Evolutionary conservation across 2,113 vertebrate species (phyloP).

Genomic region (Oreochromis niloticus): DNA sequence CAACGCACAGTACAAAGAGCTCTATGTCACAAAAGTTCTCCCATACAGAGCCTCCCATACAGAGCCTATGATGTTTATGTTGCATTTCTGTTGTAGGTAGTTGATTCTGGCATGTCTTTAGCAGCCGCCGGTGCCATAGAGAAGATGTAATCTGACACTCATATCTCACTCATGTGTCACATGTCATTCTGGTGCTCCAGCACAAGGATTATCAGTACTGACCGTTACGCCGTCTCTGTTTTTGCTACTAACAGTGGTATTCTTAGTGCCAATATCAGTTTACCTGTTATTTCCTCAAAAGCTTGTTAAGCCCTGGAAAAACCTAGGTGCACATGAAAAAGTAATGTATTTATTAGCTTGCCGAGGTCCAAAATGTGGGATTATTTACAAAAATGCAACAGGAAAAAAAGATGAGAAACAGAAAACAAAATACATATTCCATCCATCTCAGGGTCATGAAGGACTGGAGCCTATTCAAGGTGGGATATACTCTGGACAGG

Average conservation of each 20-base stretch:
- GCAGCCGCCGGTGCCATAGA: background rate
- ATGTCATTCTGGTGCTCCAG: background rate
- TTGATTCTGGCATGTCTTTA: background rate
- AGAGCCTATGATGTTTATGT: background rate
- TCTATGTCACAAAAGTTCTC: background rate
- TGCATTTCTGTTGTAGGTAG: background rate
- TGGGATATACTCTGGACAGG: accelerated
- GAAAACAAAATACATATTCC: background rate
- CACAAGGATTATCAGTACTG: background rate
- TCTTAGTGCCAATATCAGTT: background rate
- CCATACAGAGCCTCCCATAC: background rate
- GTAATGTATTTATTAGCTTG: background rate
- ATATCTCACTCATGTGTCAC: background rate
- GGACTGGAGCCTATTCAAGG: background rate
- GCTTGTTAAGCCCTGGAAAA: background rate
- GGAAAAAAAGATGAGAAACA: background rate
- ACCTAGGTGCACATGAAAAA: background rate
- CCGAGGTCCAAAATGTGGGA: background rate
- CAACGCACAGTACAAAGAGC: background rate
- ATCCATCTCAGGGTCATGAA: background rate
- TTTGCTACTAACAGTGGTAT: background rate
- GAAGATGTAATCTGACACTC: background rate
- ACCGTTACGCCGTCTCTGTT: background rate
- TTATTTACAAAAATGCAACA: background rate
- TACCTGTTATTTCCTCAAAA: background rate